A percentile compares a stretch with the other conserved stretches of the same genome.
These are phyloP conservation scores for Rhizoglyphus robini DNA, from an alignment of 1,140 invertebrate genomes.

Conservation along the genomic window DNA sequence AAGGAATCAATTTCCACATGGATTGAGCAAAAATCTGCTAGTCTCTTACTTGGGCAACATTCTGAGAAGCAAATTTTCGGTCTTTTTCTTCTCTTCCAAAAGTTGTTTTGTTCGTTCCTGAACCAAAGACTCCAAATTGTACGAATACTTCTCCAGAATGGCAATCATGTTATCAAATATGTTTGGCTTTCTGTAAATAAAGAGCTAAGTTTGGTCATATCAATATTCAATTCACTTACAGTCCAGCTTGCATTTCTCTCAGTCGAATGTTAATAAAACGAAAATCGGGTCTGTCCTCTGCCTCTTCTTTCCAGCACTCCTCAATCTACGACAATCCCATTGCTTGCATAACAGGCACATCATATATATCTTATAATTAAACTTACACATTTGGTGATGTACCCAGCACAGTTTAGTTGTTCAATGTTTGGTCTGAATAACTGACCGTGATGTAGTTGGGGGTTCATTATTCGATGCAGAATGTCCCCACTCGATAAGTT, in stretches of 20 bases:
- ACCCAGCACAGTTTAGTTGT: constrained; percentile 41
- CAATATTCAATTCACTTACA: constrained; percentile 43
- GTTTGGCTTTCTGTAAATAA: constrained; percentile 55
- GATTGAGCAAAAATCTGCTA: background rate
- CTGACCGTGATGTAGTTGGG: constrained; percentile 26
- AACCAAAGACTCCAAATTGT: constrained; percentile 67
- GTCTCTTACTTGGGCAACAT: constrained; percentile 70
- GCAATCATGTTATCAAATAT: constrained; percentile 74
- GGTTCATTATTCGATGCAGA: constrained; percentile 35
- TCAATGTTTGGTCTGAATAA: constrained; percentile 43
- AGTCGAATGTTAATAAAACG: constrained; percentile 55
- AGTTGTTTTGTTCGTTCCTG: constrained; percentile 84
- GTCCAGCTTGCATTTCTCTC: constrained; percentile 69
- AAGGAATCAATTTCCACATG: background rate
- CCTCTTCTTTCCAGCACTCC: constrained; percentile 62
- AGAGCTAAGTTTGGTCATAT: background rate
- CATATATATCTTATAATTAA: background rate
- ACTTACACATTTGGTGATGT: constrained; percentile 43
- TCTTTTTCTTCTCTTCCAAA: constrained; percentile 91
- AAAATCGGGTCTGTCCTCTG: constrained; percentile 65
- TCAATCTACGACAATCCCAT: constrained; percentile 40
- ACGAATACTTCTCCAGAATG: constrained; percentile 75
- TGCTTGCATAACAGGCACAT: background rate
- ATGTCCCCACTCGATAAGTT: constrained; percentile 27
- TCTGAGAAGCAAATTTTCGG: constrained; percentile 68